Base-by-base conservation (phyloP, 2,797 vertebrate genomes). In the Selene dorsalis region DNA sequence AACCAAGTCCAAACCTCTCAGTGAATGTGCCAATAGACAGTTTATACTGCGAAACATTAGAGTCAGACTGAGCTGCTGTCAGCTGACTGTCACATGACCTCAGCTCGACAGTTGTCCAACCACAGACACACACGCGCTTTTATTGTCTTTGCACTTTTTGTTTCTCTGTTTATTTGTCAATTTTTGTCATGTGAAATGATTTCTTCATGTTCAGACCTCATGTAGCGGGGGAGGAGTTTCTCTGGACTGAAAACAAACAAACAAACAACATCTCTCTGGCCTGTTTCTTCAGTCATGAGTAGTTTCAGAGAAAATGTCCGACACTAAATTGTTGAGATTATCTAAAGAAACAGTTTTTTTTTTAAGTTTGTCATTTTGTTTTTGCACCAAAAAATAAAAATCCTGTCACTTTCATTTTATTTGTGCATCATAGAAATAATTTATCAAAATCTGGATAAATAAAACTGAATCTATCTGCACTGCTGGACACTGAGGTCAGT, bases 1-100 rank as follows among this genome's bases (percentile, higher is more conserved):
- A 69, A 56, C n/a, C 53, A 60, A 72, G 38, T 64, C 24, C 14
- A 28, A 68, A 75, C 17, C 24, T 41, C 57, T 81, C 60, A 73
- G 53, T 75, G 63, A 80, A 77, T 53, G 87, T 90, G 82, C 89
- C 88, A 84, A 84, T 26, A 82, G 69, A 85, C 73, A 59, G 53
- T 30, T 71, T 79, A 22, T 30, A 17, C 48, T 28, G 38, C 32
- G 9, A 35, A 35, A 35, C 32, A 35, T 35, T 35, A 35, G 32
- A 35, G 9, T 50, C 26, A 24, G 32, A 35, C 32, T 41, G 55
- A 24, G 55, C 45, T 66, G 38, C 17, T 17, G 52, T 41, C 14
- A 58, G 16, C 22, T 53, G 11, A 8, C 11, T 28, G 18, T 61
- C 58, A 41, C 7, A 41, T 58, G 26, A 47, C 56, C 24, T 66